Evolutionary conservation across 2,797 vertebrate genomes (phyloP).

Genomic region (Lutjanus campechanus): DNA sequence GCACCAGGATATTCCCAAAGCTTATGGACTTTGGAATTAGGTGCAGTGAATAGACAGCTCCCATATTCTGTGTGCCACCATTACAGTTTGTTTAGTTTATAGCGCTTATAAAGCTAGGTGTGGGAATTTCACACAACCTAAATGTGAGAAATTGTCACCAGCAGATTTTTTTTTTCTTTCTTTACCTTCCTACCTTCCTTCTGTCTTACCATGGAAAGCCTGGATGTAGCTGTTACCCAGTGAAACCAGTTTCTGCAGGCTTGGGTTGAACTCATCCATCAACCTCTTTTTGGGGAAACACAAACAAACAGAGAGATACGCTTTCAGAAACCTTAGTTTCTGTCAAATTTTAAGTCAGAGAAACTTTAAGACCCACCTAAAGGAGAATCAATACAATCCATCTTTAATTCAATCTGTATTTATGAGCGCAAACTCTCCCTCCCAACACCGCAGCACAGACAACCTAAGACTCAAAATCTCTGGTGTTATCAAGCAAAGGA

Average conservation of each 20-base stretch:
- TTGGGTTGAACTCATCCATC: conserved; percentile 94
- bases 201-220: conserved; percentile 90
- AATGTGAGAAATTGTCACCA: background rate
- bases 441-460: background rate
- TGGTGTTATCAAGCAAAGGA: background rate
- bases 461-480: conserved; percentile 2
- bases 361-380: conserved; percentile 22
- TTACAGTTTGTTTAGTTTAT: conserved; percentile 44
- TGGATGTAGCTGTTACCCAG: conserved; percentile 92
- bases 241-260: conserved; percentile 91
- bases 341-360: conserved; percentile 6
- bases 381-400: conserved; percentile 37
- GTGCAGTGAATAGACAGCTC: conserved; percentile 7
- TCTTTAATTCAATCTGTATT: conserved; percentile 46
- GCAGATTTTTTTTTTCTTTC: background rate
- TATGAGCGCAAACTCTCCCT: conserved; percentile 21
- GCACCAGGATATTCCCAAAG: conserved; percentile 42
- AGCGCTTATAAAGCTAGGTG: conserved; percentile 30
- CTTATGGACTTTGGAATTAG: conserved; percentile 69
- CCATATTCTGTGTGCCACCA: background rate
- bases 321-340: conserved; percentile 11
- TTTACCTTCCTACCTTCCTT: background rate
- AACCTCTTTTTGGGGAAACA: conserved; percentile 86
- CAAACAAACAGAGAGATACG: conserved; percentile 32
- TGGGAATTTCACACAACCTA: background rate